Percentiles rank a stretch among this genome's conserved stretches.
Conservation (phyloP, 2,888 invertebrate species). For the Chouioia cunea region DNA sequence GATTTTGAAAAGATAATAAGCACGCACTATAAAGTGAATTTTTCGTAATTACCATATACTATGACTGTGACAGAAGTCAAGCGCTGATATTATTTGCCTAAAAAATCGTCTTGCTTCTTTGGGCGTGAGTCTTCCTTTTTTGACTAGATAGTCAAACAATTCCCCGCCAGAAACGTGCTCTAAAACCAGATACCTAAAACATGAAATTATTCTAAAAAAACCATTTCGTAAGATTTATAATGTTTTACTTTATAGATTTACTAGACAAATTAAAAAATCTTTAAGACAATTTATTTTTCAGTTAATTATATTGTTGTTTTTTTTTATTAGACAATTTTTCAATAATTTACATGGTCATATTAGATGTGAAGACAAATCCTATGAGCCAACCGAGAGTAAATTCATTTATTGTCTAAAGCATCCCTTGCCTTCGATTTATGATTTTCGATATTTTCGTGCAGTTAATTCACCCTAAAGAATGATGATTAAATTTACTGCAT, state of each 20-base stretch:
- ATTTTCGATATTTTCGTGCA: no score
- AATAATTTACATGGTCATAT: no score
- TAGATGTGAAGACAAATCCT: no score
- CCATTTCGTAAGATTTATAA: background rate
- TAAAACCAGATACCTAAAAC: slow-evolving; percentile 90
- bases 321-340: no score
- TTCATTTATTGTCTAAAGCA: no score
- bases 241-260: background rate
- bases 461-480: no score
- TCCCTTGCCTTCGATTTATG: no score
- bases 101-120: slow-evolving; percentile 98
- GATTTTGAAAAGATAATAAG: background rate
- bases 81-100: slow-evolving; percentile 98
- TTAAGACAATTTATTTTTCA: no score
- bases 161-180: slow-evolving; percentile 99
- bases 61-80: slow-evolving; percentile 99
- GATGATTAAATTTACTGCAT: no score
- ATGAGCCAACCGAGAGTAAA: no score
- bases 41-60: slow-evolving; percentile 87
- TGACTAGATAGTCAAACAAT: slow-evolving; percentile 98
- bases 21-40: background rate
- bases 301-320: background rate
- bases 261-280: no score
- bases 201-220: slow-evolving; percentile 14
- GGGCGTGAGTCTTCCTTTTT: slow-evolving; percentile 96